Base-by-base conservation (phyloP, 2,113 vertebrate genomes). In the Scophthalmus maximus region DNA sequence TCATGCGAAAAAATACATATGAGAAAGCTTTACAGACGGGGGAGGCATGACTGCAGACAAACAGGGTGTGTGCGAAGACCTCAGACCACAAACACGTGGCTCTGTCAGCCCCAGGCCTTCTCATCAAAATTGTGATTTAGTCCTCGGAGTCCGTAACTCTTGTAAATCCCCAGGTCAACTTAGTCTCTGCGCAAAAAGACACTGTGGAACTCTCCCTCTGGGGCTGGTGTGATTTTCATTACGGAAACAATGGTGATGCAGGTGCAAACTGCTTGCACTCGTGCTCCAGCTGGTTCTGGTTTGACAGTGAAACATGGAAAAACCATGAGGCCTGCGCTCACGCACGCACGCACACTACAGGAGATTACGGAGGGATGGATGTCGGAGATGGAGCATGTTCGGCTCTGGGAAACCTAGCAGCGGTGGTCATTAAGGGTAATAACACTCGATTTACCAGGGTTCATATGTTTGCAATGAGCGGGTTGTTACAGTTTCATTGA, bases 221-320 rank as follows among this genome's bases (percentile, higher is more conserved):
- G 68, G 76, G 57, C 47, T 2, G 1, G 59, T 81, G 62, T 89
- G 87, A 53, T 84, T 89, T 87, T 87, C 76, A 87, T 91, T 89
- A 78, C 4, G 68, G 67, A 83, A 84, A 85, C 74, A 77, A 86
- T 57, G 58, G 71, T 42, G 76, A 52, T 82, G 78, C 90, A 89
- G 90, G 90, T 92, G 90, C 79, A 88, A 79, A 88, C 14, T 32
- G 56, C 75, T 81, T 11, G 32, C 64, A 29, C 74, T 47, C n/a
- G 40, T 18, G 23, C 53, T 64, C 70, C 87, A 91, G 86, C 83
- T 85, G 89, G 78, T 70, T 85, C 69, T 72, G 67, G 46, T 89
- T 84, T 65, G 60, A 38, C 22, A 12, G 20, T 66, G 60, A 81
- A 86, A 77, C 84, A 61, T 17, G 25, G 71, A 20, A 46, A 56